Base-by-base conservation (phyloP, 2,113 vertebrate genomes). In the Sinocyclocheilus grahami region DNA sequence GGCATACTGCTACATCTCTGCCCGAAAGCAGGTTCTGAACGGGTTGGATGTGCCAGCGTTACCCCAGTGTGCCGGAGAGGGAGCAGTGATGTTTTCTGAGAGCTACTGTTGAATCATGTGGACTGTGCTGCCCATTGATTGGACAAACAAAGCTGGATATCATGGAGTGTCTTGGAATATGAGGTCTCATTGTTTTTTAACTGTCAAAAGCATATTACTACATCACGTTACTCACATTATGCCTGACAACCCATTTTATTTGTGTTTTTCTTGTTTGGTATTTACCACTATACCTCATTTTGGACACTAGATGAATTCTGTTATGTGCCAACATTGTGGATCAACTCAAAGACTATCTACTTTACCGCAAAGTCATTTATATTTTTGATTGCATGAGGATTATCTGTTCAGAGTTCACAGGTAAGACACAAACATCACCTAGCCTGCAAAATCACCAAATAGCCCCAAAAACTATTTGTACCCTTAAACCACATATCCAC, bases 41-140 rank as follows among this genome's bases (percentile, higher is more conserved):
- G 78, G 62, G 9, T 16, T 63, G 27, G 81, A 89, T 16, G 69
- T 71, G 27, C 8, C 67, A n/a, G 63, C 63, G 0, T 63, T 55
- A 67, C 83, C 22, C 13, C 48, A 74, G 13, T 78, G 78, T 27
- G 60, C 24, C 1, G 46, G 24, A 24, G 87, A 86, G 48, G 79
- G 77, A 51, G 30, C 67, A 58, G 87, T 33, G 67, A 63, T 7
- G 37, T 86, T 85, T 72, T 88, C 78, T 13, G 91, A 93, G 82
- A 95, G 91, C 87, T 91, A 90, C 87, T 94, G 92, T 85, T 92
- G 92, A 91, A 78, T 55, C 83, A 37, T 60, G 46, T 51, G 81
- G 51, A 11, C 4, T 48, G 42, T 46, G 42, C 42, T 11, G 8
- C 42, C 2, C 9, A 46, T 46, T 46, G 42, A 46, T 46, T 5